phyloP scores from a whole-genome alignment of 2,797 vertebrate species.

The Tolypeutes matacus region DNA sequence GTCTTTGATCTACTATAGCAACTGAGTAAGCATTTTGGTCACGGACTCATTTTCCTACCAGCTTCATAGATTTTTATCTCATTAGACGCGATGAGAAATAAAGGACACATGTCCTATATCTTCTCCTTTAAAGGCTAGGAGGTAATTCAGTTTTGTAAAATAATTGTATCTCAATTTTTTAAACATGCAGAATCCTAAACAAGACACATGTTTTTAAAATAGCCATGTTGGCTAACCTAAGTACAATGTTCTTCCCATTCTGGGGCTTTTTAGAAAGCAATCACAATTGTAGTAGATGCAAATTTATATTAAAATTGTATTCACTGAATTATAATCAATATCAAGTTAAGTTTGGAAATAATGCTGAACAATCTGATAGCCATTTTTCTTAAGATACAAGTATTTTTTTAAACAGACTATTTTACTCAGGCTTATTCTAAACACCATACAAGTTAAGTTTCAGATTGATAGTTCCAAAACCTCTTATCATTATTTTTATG shows the following conservation, averaged over 20 bases:
- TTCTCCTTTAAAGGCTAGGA: constrained; percentile 50
- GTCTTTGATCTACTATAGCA: constrained; percentile 58
- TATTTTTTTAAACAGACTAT: constrained; percentile 24
- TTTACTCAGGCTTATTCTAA: constrained; percentile 38
- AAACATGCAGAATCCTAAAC: background rate
- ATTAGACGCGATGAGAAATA: constrained; percentile 70
- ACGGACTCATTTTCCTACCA: constrained; percentile 65
- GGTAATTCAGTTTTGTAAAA: constrained; percentile 31
- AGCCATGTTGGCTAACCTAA: background rate
- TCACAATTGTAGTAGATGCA: background rate
- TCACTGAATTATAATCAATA: background rate
- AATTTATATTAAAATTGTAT: background rate
- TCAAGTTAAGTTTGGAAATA: constrained; percentile 38
- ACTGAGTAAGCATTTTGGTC: constrained; percentile 68
- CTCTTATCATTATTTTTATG: background rate
- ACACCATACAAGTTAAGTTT: constrained; percentile 2
- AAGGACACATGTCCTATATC: constrained; percentile 27
- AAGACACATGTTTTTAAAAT: constrained; percentile 28
- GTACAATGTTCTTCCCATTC: background rate
- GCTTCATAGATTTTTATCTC: constrained; percentile 77
- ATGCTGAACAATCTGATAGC: background rate
- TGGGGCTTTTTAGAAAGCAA: constrained; percentile 15
- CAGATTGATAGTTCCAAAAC: constrained; percentile 28
- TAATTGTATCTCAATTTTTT: constrained; percentile 32
- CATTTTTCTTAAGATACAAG: background rate